phyloP scores from a whole-genome alignment of 2,888 invertebrate genomes.

The Idaea biselata region DNA sequence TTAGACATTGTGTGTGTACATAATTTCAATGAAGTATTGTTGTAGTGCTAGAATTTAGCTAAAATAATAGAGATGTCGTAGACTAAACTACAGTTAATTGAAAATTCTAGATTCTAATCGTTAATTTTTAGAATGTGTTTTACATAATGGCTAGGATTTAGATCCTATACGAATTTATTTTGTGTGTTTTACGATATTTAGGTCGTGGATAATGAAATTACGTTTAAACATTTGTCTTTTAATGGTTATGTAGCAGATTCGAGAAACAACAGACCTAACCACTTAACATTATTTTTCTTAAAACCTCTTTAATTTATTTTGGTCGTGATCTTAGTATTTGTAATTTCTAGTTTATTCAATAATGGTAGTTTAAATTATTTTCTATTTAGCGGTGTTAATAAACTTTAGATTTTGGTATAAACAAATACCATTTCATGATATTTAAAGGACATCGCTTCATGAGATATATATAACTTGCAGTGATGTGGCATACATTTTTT shows the following conservation, averaged over 20 bases:
- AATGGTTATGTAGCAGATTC: constrained; percentile 24
- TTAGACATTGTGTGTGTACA: constrained; percentile 47
- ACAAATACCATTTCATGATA: background rate
- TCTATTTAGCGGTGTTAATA: background rate
- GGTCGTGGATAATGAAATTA: background rate
- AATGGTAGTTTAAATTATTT: constrained; percentile 7
- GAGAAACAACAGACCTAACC: constrained; percentile 18
- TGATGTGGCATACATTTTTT: too few species aligned
- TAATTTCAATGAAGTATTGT: constrained; percentile 18
- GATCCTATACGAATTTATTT: background rate
- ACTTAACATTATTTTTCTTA: constrained; percentile 6
- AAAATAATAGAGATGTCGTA: background rate
- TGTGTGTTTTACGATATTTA: background rate
- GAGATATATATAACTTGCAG: too few species aligned
- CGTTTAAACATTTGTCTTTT: background rate
- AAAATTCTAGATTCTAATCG: background rate
- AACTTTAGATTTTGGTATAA: background rate
- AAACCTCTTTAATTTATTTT: constrained; percentile 6
- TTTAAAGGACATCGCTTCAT: background rate
- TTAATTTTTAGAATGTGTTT: background rate
- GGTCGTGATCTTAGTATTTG: background rate
- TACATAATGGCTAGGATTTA: background rate
- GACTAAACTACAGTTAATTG: background rate
- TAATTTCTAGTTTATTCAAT: background rate
- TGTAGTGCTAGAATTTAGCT: constrained; percentile 12